Evolutionary conservation across 2,797 vertebrate species (phyloP), one percentile per base, ranked within the genome.

Genomic region (Sebastes taczanowskii): DNA sequence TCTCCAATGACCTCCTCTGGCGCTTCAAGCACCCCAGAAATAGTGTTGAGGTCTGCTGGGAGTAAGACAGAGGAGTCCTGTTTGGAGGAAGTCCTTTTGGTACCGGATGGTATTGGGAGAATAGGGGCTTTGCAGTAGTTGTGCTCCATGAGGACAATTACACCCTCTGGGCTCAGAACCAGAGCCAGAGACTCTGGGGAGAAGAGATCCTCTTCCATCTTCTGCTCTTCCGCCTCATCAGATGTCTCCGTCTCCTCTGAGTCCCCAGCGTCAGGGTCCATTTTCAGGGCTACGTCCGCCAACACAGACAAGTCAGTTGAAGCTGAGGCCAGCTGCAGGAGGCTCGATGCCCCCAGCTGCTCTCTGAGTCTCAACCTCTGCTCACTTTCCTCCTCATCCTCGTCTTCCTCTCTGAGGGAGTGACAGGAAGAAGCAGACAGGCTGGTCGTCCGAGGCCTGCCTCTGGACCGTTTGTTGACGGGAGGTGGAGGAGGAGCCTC

Each of bases 1-100:
- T 97, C 97, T 10, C 95, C 96, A 29, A 98, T 97, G 3, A 98
- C 96, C 91, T 97, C 97, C 92, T 98, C 97, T 0, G 97, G 97
- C 0, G 97, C 97, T 89, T 98, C 97, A 61, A 98, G 93, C 46
- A 98, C 97, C 7, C 96, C 96, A 6, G 96, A 95, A 13, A 96
- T 95, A 14, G 92, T 34, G 67, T 95, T 95, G 89, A 96, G 93
- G 81, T 96, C 95, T 0, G 94, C 82, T 16, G 95, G 88, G 30
- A 95, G 91, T 71, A 95, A 73, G 56, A 95, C 87, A 2, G 94
- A 92, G 46, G 93, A 59, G 65, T 94, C 94, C 23, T 88, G 92
- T 49, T 86, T 95, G 72, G 87, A 89, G 67, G 83, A 78, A 58
- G 89, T 90, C 80, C 83, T 93, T 89, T 84, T 95, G 79, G 70